Conservation (phyloP, 2,797 vertebrate species). For the Rhynchonycteris naso region DNA sequence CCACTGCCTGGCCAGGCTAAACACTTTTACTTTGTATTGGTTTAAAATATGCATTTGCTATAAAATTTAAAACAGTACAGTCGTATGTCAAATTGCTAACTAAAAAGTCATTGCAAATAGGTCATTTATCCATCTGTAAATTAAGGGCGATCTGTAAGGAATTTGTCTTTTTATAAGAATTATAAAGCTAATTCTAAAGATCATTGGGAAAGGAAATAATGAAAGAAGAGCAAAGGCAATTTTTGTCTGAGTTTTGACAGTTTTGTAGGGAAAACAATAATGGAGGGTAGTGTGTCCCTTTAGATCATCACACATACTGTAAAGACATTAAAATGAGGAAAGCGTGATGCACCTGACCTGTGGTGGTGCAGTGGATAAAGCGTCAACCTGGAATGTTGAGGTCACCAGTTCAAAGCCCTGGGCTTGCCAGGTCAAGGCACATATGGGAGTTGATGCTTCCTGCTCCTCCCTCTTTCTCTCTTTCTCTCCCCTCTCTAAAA, state of each 20-base stretch:
- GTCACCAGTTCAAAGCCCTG: too few relatives aligned
- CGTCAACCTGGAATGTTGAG: too few relatives aligned
- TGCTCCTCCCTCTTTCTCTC: too few relatives aligned
- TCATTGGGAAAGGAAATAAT: background rate
- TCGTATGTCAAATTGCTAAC: background rate
- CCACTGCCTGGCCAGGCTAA: background rate
- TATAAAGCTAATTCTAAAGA: constrained; percentile 36
- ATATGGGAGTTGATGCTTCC: too few relatives aligned
- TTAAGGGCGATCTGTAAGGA: background rate
- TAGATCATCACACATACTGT: background rate
- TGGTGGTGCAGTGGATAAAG: too few relatives aligned
- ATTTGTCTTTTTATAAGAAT: background rate
- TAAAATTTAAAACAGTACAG: background rate
- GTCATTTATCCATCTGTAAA: background rate
- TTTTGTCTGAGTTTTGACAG: background rate
- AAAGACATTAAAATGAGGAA: background rate
- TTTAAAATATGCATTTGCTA: background rate
- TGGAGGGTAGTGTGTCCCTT: background rate
- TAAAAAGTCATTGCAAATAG: background rate
- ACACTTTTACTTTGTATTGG: background rate
- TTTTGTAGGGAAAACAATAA: constrained; percentile 31
- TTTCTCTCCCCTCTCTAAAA: too few relatives aligned
- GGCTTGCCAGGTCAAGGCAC: too few relatives aligned
- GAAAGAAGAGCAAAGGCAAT: background rate
- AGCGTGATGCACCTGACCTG: background rate